These are phyloP conservation scores for Acanthornis magna DNA, from an alignment of 2,797 vertebrate genomes.

Conservation along the genomic window DNA sequence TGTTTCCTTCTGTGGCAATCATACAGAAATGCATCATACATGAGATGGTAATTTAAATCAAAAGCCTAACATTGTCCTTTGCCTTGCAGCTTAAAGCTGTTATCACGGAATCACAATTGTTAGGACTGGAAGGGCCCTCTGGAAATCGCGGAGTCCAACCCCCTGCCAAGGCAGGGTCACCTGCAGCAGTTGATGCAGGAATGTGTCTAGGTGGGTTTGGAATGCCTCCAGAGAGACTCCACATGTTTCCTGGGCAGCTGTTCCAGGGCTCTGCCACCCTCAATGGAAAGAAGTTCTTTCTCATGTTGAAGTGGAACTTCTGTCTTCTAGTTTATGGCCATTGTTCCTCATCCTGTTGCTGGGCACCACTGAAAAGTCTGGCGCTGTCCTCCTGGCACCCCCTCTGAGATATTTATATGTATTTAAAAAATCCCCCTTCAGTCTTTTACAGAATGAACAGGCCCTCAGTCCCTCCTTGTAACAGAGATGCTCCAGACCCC, in stretches of 20 bases:
- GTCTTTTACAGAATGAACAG: not conserved
- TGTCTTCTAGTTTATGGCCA: too few species aligned
- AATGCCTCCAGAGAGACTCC: not conserved
- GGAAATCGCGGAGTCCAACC: not conserved
- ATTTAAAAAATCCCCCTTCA: not conserved
- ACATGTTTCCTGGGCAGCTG: not conserved
- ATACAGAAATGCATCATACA: accelerated
- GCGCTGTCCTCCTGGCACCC: too few species aligned
- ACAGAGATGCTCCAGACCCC: not conserved
- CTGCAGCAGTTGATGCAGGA: not conserved
- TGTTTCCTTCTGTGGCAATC: not conserved
- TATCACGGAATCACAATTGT: not conserved
- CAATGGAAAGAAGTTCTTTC: too few species aligned
- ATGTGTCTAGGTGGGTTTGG: not conserved
- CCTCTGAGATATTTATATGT: accelerated
- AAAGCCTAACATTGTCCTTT: not conserved
- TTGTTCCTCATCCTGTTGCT: accelerated
- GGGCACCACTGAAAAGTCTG: too few species aligned
- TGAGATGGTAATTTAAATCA: not conserved
- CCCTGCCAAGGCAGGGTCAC: not conserved
- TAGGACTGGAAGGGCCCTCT: not conserved
- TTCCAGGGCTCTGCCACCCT: not conserved
- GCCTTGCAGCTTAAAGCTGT: not conserved
- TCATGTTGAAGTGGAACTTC: not conserved
- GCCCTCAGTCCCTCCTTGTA: too few species aligned